Base-by-base conservation (phyloP, 1,140 invertebrate genomes). In the Drosophila ogumai region DNA sequence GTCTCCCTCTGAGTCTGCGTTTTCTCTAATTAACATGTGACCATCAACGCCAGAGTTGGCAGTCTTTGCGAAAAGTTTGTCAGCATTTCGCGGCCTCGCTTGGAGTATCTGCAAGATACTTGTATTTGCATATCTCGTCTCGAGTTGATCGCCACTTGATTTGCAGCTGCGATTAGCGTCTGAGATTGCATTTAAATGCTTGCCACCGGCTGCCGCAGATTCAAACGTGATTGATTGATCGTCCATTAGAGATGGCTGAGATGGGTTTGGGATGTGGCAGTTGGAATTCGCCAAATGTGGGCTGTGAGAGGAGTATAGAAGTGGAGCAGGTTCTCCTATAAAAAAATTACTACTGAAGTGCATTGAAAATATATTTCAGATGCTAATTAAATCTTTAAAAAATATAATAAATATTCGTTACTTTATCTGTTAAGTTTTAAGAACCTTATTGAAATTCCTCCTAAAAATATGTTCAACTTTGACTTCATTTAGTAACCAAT, bases 181-280 rank as follows among this genome's bases (percentile, higher is more conserved):
- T 78, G 46, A 47, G 82, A 79, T 87, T 87, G 72, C 79, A 84
- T 90, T 84, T 79, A 88, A 88, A 90, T 88, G 85, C 74, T 90
- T 84, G 84, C 84, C 80, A 78, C 60, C 82, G 80, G 84, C 80
- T 71, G 61, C 47, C 15, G 47, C 47, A 44, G 63, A 44, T 69
- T 8, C 32, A 34, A 58, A 43, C 28, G 28, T 81, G 81, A 84
- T 85, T 84, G 81, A 84, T 84, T 79, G 85, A 87, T 87, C 71
- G 72, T 61, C 75, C 55, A 72, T 75, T 79, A 66, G 46, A 66
- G 75, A 41, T 38, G 59, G 3, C 34, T 49, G 6, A 25, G 60
- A 66, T 34, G 46, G 28, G 28, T 15, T 71, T 72, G 10, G 12
- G 65, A 57, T 50, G 28, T 38, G n/a, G 36, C 25, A 55, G 28